Base-by-base conservation (phyloP, 2,797 vertebrate species). In the Streptopelia turtur region DNA sequence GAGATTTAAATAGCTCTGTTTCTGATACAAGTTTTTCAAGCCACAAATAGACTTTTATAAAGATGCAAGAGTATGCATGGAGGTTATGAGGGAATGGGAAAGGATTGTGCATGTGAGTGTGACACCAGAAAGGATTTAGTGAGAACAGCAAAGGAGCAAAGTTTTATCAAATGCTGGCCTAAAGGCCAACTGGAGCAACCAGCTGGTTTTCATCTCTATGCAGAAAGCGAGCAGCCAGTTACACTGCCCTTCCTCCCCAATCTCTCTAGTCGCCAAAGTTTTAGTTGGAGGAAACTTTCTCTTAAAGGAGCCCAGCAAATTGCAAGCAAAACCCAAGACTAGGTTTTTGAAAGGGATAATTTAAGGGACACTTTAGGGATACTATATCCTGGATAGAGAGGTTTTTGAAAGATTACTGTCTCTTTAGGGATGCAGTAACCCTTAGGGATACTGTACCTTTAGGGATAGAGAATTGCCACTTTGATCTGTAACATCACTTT, bases 401-500 rank as follows among this genome's bases (percentile, higher is more conserved):
- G 39, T 7, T 39, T 50, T 50, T 49, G 47, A 49, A 49, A 22
- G 47, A 23, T 49, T 20, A 45, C 43, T 45, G 43, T 45, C 43
- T 45, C 7, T 43, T 56, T 15, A 61, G 9, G 10, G 16, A 83
- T 25, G 47, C 30, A 45, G 43, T 45, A 45, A 45, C 43, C 43
- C 18, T 45, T 20, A 45, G 43, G 31, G 41, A n/a, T 11, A 24
- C 41, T 43, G 16, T 24, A 45, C 43, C 43, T 9, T 45, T 20
- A 45, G 43, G 31, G 41, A n/a, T 11, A 24, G 14, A 0, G 1
- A 41, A 2, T 41, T 72, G 35, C 56, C 55, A 25, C 24, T 65
- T 60, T 7, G 17, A 65, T 7, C 0, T 0, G 7, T 23, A 65
- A 61, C 15, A 53, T 30, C 0, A 0, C 25, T 83, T 81, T 25